A percentile compares a stretch with the other conserved stretches of the same genome.
Evolutionary conservation across 2,113 vertebrate genomes (phyloP).

Genomic region (Cariama cristata): DNA sequence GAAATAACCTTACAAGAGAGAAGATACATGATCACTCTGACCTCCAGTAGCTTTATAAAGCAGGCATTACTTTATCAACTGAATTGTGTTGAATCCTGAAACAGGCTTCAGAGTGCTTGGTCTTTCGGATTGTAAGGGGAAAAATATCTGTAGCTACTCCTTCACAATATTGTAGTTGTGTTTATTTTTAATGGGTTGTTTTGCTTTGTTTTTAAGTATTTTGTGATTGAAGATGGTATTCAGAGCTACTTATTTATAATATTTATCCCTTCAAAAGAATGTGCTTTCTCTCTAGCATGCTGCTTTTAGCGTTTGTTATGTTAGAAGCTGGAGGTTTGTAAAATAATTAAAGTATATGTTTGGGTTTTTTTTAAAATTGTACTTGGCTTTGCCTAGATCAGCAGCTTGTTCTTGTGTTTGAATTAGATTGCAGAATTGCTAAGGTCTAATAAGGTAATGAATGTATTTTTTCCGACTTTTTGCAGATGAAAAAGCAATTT

Average conservation of each 20-base stretch:
- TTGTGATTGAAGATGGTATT: not conserved
- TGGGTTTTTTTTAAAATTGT: not conserved
- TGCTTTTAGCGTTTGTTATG: not conserved
- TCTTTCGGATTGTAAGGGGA: not conserved
- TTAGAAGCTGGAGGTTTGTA: not conserved
- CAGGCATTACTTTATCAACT: not conserved
- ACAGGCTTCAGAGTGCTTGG: not conserved
- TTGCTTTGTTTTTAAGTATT: not conserved
- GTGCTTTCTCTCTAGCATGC: not conserved
- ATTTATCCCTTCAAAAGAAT: not conserved
- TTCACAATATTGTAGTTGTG: not conserved
- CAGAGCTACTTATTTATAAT: not conserved
- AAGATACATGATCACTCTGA: not conserved
- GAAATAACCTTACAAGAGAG: not conserved
- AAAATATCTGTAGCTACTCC: not conserved
- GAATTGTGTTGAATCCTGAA: not conserved
- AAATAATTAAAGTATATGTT: not conserved
- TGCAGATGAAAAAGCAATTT: conserved; percentile 96
- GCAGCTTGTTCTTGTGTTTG: not conserved
- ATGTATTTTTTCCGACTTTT: conserved; percentile 38
- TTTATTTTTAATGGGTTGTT: not conserved
- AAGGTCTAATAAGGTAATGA: not conserved
- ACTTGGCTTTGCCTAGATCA: not conserved
- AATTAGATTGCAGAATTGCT: not conserved
- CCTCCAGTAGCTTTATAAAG: not conserved